Conservation (phyloP, 2,888 invertebrate genomes). For the Nomada ruficornis region DNA sequence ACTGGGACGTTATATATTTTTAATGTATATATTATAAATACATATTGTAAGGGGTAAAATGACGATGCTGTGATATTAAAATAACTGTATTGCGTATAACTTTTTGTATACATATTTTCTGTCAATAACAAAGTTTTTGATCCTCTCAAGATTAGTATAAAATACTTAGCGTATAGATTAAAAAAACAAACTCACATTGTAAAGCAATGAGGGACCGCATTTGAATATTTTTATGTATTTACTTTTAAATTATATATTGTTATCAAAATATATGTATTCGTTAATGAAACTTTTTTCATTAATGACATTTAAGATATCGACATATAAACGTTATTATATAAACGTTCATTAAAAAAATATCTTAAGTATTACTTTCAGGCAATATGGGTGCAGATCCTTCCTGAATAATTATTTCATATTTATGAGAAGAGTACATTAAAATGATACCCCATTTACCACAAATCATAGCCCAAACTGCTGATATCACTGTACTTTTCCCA, state of each 20-base stretch:
- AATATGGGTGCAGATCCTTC: conserved; percentile 66
- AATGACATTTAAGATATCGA: conserved; percentile 15
- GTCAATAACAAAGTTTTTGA: neutral
- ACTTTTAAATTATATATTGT: neutral
- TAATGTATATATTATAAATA: neutral
- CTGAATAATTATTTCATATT: conserved; percentile 65
- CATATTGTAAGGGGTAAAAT: neutral
- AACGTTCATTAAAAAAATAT: conserved; percentile 4
- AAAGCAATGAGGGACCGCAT: neutral
- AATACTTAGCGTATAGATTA: neutral
- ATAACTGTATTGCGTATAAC: conserved; percentile 11
- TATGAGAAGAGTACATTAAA: conserved; percentile 69
- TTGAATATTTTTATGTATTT: neutral
- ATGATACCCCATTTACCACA: conserved; percentile 71
- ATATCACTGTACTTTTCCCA: conserved; percentile 64
- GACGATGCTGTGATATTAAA: conserved; percentile 32
- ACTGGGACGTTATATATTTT: conserved; percentile 3
- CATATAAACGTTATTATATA: conserved; percentile 7
- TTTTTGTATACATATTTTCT: conserved; percentile 19
- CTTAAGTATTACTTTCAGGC: conserved; percentile 59
- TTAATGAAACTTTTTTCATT: conserved; percentile 1
- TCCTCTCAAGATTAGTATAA: neutral
- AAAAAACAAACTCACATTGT: neutral
- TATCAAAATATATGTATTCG: conserved; percentile 41
- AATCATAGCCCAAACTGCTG: conserved; percentile 70